Conservation (phyloP, 2,113 vertebrate genomes). For the Lophura nycthemera region DNA sequence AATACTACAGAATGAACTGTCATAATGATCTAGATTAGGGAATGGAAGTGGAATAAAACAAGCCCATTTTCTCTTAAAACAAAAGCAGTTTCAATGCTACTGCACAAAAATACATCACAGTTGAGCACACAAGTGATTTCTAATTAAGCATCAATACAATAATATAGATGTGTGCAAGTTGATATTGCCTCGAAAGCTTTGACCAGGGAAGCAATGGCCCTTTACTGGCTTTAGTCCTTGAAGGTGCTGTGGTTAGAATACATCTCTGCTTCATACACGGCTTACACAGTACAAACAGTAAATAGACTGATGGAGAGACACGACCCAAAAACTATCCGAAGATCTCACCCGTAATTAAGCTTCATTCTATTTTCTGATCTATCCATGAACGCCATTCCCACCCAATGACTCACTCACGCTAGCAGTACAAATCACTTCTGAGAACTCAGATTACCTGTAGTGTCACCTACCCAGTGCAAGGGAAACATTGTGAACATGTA, state of each 20-base stretch:
- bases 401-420: neutral
- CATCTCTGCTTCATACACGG: neutral
- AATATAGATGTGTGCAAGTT: neutral
- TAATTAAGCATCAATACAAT: neutral
- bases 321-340: neutral
- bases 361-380: neutral
- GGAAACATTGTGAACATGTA: neutral
- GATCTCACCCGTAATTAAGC: neutral
- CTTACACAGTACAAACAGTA: neutral
- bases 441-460: neutral
- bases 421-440: neutral
- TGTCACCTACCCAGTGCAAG: neutral
- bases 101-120: neutral
- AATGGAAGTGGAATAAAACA: neutral
- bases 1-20: neutral
- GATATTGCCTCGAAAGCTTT: neutral
- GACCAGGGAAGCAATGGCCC: neutral
- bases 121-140: neutral
- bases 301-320: neutral
- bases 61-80: neutral
- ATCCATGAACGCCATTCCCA: neutral
- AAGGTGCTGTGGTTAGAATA: neutral
- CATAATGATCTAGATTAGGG: neutral
- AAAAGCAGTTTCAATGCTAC: too few species aligned
- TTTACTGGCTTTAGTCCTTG: neutral